phyloP scores from a whole-genome alignment of 2,888 invertebrate species.

The Cyrtodaria siliqua region DNA sequence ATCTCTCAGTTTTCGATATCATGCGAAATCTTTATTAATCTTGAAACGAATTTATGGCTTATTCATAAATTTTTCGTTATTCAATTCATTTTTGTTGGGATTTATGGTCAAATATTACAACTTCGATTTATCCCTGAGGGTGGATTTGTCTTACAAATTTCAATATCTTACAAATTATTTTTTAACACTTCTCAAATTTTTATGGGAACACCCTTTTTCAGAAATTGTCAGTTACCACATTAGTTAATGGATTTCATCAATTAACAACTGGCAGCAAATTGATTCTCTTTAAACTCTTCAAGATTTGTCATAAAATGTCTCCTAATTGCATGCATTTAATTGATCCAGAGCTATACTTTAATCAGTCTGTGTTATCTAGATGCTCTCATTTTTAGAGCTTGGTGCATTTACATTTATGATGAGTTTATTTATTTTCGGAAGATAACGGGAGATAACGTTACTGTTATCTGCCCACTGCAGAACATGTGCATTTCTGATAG shows the following conservation, averaged over 20 bases:
- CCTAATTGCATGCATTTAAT: conserved; percentile 33
- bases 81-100: conserved; percentile 15
- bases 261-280: conserved; percentile 13
- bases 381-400: conserved; percentile 13
- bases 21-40: conserved; percentile 24
- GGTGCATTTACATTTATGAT: background rate
- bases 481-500: conserved; percentile 1
- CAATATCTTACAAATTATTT: too few species aligned
- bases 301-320: conserved; percentile 13
- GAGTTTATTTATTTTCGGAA: too few species aligned
- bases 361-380: conserved; percentile 32
- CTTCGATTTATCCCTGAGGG: conserved; percentile 26
- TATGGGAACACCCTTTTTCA: too few species aligned
- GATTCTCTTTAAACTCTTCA: conserved; percentile 6
- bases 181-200: too few species aligned
- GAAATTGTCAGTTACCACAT: too few species aligned
- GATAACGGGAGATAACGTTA: conserved; percentile 14
- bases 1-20: conserved; percentile 26
- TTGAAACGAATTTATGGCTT: background rate
- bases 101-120: conserved; percentile 16
- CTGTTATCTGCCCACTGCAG: background rate
- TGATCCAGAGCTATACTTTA: conserved; percentile 26
- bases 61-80: conserved; percentile 22
- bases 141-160: too few species aligned
- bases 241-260: background rate